Conservation (phyloP, 2,888 invertebrate genomes). For the Heliconius erato region DNA sequence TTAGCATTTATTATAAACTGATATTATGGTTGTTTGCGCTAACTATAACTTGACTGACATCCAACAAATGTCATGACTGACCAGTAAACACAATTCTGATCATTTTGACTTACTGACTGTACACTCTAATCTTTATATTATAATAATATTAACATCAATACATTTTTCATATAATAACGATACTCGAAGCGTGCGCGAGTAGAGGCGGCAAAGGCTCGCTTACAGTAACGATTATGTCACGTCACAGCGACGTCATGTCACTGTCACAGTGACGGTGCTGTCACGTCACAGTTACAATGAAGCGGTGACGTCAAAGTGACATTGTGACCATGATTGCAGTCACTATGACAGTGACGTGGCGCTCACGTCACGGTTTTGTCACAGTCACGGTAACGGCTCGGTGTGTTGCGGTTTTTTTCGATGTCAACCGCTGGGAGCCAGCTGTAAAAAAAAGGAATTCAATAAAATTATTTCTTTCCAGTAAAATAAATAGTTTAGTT, state of each 20-base stretch:
- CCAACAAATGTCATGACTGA: constrained; percentile 14
- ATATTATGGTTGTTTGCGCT: constrained; percentile 13
- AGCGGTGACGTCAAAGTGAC: constrained; percentile 1
- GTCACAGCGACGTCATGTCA: constrained; percentile 21
- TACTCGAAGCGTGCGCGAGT: constrained; percentile 28
- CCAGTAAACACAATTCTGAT: constrained; percentile 12
- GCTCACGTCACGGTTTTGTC: constrained; percentile 44
- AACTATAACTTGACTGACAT: neutral
- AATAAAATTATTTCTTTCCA: neutral
- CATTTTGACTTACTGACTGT: constrained; percentile 23
- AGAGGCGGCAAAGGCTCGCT: constrained; percentile 25
- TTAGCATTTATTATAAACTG: neutral
- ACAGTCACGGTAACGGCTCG: constrained; percentile 64
- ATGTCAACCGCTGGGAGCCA: constrained; percentile 46
- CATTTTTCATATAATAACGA: constrained; percentile 25
- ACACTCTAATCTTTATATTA: constrained; percentile 22
- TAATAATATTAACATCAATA: constrained; percentile 30
- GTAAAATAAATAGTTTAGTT: neutral
- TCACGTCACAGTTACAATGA: neutral
- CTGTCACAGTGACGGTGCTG: neutral
- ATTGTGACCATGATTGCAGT: constrained; percentile 1
- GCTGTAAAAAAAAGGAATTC: constrained; percentile 24
- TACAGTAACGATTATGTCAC: constrained; percentile 8
- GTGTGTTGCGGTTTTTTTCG: constrained; percentile 40
- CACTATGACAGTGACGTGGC: constrained; percentile 22